Evolutionary conservation across 2,797 vertebrate genomes (phyloP), one percentile per base, ranked within the genome.

Genomic region (Mionectes olivaceus): DNA sequence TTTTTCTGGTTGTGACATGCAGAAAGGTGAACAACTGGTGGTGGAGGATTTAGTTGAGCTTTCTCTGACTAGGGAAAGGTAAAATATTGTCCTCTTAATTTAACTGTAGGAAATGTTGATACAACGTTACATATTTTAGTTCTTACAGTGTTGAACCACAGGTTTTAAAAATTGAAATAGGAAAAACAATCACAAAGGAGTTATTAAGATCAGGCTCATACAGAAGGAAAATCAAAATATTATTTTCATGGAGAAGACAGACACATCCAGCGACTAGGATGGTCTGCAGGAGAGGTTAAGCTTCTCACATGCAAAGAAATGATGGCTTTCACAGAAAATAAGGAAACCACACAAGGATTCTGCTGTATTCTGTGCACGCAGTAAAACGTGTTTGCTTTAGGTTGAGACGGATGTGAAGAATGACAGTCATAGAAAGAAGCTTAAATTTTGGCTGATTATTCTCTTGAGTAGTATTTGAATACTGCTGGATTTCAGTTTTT

Each of bases 301-400:
- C 43, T 76, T 85, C 59, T 78, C 1, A 1, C 11, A 21, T 33
- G 32, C 28, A 49, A 82, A 78, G 37, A 86, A 83, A 50, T 6
- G 2, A 64, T 71, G 60, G 37, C n/a, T 89, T 87, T 90, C 19
- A 10, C 22, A 74, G 33, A 77, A 80, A 56, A 43, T 11, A 59
- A 59, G 24, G 64, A 64, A 93, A n/a, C 18, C 25, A 10, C 37
- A n/a, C 35, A 25, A 94, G 47, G 55, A 55, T 90, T 81, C 50
- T 44, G 30, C 53, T 80, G 49, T 53, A n/a, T 64, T 85, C 60
- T 61, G 25, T 56, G 47, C 39, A 56, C 21, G 25, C 18, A 75
- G 27, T 46, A 73, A 61, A 75, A 78, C n/a, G 18, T 0, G 0
- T 33, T 63, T 0, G 1, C 19, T 46, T 1, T 19, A 37, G 46